Evolutionary conservation across 2,797 vertebrate species (phyloP).

Genomic region (Melopsittacus undulatus): DNA sequence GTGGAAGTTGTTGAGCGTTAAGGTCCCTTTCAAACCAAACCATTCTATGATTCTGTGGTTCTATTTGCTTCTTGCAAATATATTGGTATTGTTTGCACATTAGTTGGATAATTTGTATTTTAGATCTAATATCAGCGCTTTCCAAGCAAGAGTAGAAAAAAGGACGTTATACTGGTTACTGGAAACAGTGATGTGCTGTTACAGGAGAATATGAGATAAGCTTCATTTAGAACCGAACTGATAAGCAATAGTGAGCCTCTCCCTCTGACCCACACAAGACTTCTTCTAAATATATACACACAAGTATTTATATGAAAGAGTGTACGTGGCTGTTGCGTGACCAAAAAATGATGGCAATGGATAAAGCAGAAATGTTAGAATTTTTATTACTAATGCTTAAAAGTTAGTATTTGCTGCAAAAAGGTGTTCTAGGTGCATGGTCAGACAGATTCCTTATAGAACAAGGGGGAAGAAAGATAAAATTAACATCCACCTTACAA

Average conservation of each 20-base stretch:
- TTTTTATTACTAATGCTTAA: neutral
- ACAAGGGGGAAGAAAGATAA: neutral
- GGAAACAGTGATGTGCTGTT: neutral
- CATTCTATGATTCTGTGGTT: neutral
- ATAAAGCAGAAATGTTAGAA: rapidly evolving
- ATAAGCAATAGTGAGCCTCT: neutral
- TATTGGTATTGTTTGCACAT: neutral
- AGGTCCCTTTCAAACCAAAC: neutral
- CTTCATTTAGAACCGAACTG: neutral
- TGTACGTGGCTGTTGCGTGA: rapidly evolving
- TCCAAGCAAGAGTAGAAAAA: neutral
- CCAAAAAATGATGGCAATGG: neutral
- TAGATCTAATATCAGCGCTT: neutral
- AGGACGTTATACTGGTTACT: neutral
- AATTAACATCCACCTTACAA: too few species aligned
- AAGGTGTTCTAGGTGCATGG: neutral
- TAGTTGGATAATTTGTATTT: neutral
- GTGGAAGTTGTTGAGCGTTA: neutral
- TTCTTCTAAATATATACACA: neutral
- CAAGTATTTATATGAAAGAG: rapidly evolving
- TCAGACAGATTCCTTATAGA: neutral
- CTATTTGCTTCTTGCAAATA: neutral
- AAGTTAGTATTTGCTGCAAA: neutral
- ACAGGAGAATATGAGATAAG: neutral
- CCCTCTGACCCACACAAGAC: neutral